phyloP scores from a whole-genome alignment of 2,888 invertebrate genomes.

The Eilema depressum region DNA sequence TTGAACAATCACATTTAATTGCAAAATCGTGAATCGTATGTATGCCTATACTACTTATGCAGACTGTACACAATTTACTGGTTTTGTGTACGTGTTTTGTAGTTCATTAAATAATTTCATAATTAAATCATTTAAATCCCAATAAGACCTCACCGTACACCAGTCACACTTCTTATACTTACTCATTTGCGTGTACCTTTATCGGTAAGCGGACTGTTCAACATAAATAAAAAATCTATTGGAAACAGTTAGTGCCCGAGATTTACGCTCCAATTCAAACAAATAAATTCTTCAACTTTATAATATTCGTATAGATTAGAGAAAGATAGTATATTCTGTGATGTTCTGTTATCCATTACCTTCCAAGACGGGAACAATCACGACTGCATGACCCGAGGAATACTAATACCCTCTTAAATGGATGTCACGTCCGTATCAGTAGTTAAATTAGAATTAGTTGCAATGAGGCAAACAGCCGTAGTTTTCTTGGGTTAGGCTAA shows the following conservation, averaged over 20 bases:
- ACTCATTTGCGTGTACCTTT: no score
- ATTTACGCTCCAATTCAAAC: no score
- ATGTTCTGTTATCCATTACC: background rate
- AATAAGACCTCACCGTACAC: no score
- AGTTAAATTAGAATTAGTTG: background rate
- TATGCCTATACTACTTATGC: background rate
- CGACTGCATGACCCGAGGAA: background rate
- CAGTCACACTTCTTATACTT: no score
- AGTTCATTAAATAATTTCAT: background rate
- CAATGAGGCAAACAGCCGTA: slow-evolving; percentile 1
- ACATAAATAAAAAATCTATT: no score
- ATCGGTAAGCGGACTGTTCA: no score
- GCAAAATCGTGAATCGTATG: background rate
- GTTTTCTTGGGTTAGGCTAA: background rate
- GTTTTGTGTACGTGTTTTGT: background rate
- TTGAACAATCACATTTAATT: no score
- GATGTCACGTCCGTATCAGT: slow-evolving; percentile 2
- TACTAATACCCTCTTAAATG: slow-evolving; percentile 1
- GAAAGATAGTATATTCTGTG: background rate
- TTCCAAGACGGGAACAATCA: background rate
- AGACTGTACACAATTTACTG: background rate
- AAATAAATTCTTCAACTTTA: no score
- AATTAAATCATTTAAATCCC: background rate
- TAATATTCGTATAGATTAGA: background rate
- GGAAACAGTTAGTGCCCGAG: no score